Base-by-base conservation (phyloP, 2,797 vertebrate species). In the Scleropages formosus region DNA sequence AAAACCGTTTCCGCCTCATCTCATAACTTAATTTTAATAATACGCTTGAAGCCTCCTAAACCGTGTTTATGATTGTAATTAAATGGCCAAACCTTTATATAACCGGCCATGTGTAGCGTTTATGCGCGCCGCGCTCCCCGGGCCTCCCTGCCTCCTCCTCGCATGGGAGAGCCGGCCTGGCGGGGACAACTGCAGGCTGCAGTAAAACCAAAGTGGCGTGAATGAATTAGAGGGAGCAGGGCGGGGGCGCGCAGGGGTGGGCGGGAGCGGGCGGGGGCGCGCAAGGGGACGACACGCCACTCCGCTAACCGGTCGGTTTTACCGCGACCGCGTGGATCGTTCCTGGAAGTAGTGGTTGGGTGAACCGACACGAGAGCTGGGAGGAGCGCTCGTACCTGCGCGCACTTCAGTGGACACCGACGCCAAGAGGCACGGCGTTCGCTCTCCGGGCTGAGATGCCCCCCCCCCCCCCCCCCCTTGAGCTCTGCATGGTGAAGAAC, bases 121-220 rank as follows among this genome's bases (percentile, higher is more conserved):
- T 76, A 83, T 78, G 79, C 73, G 73, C 80, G 84, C 79, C 78
- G 22, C 77, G 51, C 63, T 75, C 83, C 83, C 81, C 65, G 80
- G 75, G 81, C 84, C 82, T 72, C 49, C 74, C 63, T n/a, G 39
- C 22, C 67, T 79, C 64, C 74, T 13, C 72, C 24, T 74, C 64
- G n/a, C 56, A 16, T 31, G 59, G 46, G 26, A 84, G 83, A 82
- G 80, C 81, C 66, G 83, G 83, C 75, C 84, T 87, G 77, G 81
- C 86, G 82, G 86, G 84, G 81, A 84, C 76, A 84, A 86, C 81
- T 83, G 85, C 86, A 85, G 88, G 81, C 85, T 89, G 83, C 89
- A 91, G 88, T 91, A 91, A 91, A 91, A 89, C 89, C 87, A 78
- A 89, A 90, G 90, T 89, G 87, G 88, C 89, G 85, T 82, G 82